Base-by-base conservation (phyloP, 2,113 vertebrate genomes). In the Cheirogaleus medius region DNA sequence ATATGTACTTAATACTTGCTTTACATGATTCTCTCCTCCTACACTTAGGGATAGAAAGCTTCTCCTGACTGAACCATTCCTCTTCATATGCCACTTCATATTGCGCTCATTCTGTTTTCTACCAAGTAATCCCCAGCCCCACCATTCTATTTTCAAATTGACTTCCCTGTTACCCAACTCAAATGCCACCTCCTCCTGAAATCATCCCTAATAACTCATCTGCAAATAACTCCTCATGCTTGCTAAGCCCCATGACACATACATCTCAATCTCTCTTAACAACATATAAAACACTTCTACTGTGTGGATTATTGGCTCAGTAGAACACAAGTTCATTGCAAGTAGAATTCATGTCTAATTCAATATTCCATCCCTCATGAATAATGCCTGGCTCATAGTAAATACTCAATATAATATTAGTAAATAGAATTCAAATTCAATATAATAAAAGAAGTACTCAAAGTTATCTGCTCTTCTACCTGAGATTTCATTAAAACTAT, bases 401-500 rank as follows among this genome's bases (percentile, higher is more conserved):
- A 93, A 49, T 56, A 60, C 7, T 54, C 1, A 69, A 12, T 68
- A 87, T 42, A 87, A 76, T 77, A 81, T 21, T 58, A 87, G 73
- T 76, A 90, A 84, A 80, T 37, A 77, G 25, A 20, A 74, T 68
- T 90, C 71, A 95, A 37, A 91, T 60, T 68, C 34, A 60, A 63
- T 44, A 78, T 68, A 80, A 80, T 81, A 85, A 87, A 93, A 83
- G 47, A 71, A 68, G 44, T 44, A 73, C 42, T 63, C 58, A 81
- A 85, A 73, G 8, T 64, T 81, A 81, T 77, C 42, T 64, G 8
- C 20, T 81, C 60, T 77, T 87, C 64, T 78, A 86, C 20, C 7
- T 85, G 63, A 86, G 54, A 69, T 49, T 92, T 94, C 39, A 91
- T 86, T 98, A 92, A 90, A 96, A 58, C 80, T 87, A 76, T 60